phyloP scores from a whole-genome alignment of 2,888 invertebrate genomes.

The Apamea monoglypha region DNA sequence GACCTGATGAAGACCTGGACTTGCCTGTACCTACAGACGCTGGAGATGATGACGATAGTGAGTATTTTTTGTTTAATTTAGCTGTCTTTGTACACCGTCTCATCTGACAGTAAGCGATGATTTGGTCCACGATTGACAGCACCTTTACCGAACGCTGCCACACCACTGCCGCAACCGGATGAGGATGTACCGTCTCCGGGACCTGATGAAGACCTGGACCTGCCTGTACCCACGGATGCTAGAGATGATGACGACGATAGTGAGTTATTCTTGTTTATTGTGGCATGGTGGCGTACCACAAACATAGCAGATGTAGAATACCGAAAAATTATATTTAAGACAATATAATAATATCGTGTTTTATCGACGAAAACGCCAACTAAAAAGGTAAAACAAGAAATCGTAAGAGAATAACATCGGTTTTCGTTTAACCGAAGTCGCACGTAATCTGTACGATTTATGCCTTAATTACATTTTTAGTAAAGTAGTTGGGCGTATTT shows the following conservation, averaged over 20 bases:
- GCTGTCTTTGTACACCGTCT: neutral
- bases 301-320: neutral
- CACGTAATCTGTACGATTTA: neutral
- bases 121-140: conserved; percentile 88
- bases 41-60: conserved; percentile 77
- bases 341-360: neutral
- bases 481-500: neutral
- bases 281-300: neutral
- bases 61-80: conserved; percentile 55
- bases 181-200: conserved; percentile 93
- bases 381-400: neutral
- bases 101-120: neutral
- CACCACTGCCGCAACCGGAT: conserved; percentile 91
- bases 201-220: conserved; percentile 95
- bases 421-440: neutral
- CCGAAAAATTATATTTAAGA: neutral
- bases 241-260: conserved; percentile 74
- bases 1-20: conserved; percentile 95
- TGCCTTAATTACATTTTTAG: neutral
- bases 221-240: conserved; percentile 90
- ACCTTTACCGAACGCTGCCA: conserved; percentile 90
- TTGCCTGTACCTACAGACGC: conserved; percentile 90
- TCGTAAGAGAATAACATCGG: neutral
- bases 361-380: neutral
- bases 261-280: conserved; percentile 60